These are phyloP conservation scores for Agrilus biguttatus DNA, from an alignment of 2,888 invertebrate species.

Conservation along the genomic window DNA sequence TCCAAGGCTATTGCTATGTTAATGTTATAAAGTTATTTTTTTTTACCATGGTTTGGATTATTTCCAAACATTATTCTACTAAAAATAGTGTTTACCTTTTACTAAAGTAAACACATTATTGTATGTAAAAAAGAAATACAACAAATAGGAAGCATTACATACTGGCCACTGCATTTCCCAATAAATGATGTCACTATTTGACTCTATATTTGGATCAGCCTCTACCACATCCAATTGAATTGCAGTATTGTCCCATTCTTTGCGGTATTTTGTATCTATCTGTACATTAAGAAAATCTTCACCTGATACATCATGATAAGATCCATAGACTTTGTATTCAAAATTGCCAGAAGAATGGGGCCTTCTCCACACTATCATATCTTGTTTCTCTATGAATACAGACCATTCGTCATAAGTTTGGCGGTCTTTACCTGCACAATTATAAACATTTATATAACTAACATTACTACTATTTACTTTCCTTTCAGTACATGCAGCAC, in stretches of 20 bases:
- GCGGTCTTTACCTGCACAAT: slow-evolving; percentile 21
- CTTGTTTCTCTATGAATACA: slow-evolving; percentile 64
- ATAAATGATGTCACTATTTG: slow-evolving; percentile 61
- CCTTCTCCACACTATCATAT: slow-evolving; percentile 69
- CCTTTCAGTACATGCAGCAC: slow-evolving; percentile 31
- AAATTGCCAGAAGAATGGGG: slow-evolving; percentile 53
- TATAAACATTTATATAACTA: slow-evolving; percentile 31
- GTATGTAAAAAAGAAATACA: background rate
- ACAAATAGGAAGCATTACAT: slow-evolving; percentile 21
- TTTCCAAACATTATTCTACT: background rate
- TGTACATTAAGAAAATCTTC: slow-evolving; percentile 71
- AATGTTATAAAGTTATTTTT: background rate
- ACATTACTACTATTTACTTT: slow-evolving; percentile 21
- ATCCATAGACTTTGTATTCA: slow-evolving; percentile 78
- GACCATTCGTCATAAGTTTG: slow-evolving; percentile 46
- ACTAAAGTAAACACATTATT: no score
- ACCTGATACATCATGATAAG: slow-evolving; percentile 63
- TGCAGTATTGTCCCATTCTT: slow-evolving; percentile 68
- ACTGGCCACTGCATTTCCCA: slow-evolving; percentile 88
- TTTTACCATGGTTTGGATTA: slow-evolving; percentile 2
- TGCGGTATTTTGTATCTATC: slow-evolving; percentile 63
- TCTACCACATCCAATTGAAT: slow-evolving; percentile 58
- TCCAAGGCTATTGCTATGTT: background rate
- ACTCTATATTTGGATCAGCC: slow-evolving; percentile 37
- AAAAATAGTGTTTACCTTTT: background rate